These are phyloP conservation scores for Anastrepha ludens DNA, from an alignment of 1,140 invertebrate genomes.

Conservation along the genomic window DNA sequence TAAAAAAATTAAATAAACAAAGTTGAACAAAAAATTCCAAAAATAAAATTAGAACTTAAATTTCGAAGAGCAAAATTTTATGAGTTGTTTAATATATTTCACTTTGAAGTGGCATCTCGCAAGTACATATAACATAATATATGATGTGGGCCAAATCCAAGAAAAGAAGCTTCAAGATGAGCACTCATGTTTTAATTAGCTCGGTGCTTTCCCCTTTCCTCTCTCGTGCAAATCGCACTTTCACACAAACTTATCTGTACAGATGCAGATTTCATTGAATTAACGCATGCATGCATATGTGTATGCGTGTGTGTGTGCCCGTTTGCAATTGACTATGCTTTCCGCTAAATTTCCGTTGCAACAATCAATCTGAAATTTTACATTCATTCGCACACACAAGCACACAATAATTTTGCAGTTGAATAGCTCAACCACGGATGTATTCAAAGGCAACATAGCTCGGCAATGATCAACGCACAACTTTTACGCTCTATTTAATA, in stretches of 20 bases:
- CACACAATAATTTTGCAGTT: not conserved
- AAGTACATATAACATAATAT: not conserved
- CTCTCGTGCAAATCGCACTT: not conserved
- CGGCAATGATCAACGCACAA: not conserved
- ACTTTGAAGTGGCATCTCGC: slow-evolving; percentile 20
- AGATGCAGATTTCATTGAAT: not conserved
- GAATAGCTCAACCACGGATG: not conserved
- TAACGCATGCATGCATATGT: too few relatives aligned
- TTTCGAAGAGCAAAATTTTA: not conserved
- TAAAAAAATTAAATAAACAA: slow-evolving; percentile 27
- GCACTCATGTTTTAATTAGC: slow-evolving; percentile 32
- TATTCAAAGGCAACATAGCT: not conserved
- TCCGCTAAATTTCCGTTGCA: not conserved
- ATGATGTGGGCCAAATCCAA: not conserved
- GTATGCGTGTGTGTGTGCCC: not conserved
- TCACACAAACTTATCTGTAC: not conserved
- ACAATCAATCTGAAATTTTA: not conserved
- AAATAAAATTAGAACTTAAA: slow-evolving; percentile 8
- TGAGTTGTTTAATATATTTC: slow-evolving; percentile 7
- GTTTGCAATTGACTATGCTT: not conserved
- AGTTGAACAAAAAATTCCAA: not conserved
- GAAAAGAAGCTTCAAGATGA: not conserved
- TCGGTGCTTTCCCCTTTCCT: not conserved
- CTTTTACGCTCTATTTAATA: slow-evolving; percentile 38
- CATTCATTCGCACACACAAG: not conserved